Evolutionary conservation across 1,140 invertebrate species (phyloP), one percentile per base, ranked within the genome.

Genomic region (Hycleus cichorii): DNA sequence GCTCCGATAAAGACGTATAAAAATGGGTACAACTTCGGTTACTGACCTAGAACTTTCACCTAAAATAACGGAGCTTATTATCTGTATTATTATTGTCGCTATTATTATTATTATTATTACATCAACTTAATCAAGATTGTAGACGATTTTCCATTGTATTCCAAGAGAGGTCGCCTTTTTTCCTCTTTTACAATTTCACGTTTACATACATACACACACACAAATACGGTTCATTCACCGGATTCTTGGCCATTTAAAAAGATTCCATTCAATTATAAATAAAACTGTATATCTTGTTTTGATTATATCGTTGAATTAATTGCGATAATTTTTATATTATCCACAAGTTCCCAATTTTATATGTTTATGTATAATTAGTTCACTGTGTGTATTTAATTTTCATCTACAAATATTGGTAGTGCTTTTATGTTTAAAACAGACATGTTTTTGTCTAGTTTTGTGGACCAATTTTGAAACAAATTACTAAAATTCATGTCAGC

Each of bases 31-130:
- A 32, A 32, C 38, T 18, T 40, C 39, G 51, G 42, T 53, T 44
- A 45, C 40, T 53, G 51, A 53, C 51, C 51, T 53, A 53, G 51
- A 53, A 53, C 51, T 53, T 53, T 53, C 51, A 53, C 51, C 42
- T 12, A 45, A 46, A 52, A 46, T 53, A 53, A 53, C 51, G 51
- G 51, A 12, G 5, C 39, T 26, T 25, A 46, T 53, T 53, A 53
- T 42, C 42, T 45, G 40, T 38, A 53, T 10, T 45, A 45, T 32
- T 32, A 3, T 32, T 1, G 7, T 32, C 7, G 32, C 4, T 32
- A 32, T 18, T 18, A 18, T 18, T 18, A 18, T 18, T 18, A 18
- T 18, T 18, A 7, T 32, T 32, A 32, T 32, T 32, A 32, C 32
- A 32, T 32, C 7, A 7, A 32, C 32, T 32, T 32, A 7, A 32